Base-by-base conservation (phyloP, 2,113 vertebrate genomes). In the Lutjanus erythropterus region DNA sequence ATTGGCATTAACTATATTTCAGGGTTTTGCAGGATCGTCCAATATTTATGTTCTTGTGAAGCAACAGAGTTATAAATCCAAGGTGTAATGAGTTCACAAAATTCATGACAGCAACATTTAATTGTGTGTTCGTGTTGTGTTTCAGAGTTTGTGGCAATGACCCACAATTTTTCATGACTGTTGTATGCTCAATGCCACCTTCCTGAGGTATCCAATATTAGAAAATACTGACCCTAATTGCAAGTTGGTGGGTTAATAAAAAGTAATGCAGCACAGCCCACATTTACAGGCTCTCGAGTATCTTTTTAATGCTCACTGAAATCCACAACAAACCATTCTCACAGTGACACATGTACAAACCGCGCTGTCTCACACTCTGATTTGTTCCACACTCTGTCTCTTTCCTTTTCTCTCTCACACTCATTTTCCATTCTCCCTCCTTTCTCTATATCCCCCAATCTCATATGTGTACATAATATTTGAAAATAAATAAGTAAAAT, bases 401-500 rank as follows among this genome's bases (percentile, higher is more conserved):
- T 15, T 31, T 58, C 9, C 46, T 10, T 53, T 62, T 35, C 29
- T 39, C 46, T 58, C 39, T 33, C 53, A 59, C 0, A 42, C 31
- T 55, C 16, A 0, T n/a, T 41, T 42, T 37, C 61, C 52, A 49
- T 66, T 35, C 35, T 56, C 25, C 56, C 1, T 25, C 44, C 46
- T 69, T 65, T 25, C 37, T 61, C 39, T 59, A 35, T 70, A 73
- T 76, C 35, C 42, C 33, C 14, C 27, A 85, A 78, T 72, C 64
- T 69, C 53, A 56, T 2, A 59, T 64, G 58, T 35, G 60, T 65
- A 58, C 35, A 73, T 58, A 70, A 59, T 59, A 80, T 68, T 74
- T 78, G 2, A 80, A 81, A 84, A 71, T 58, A 71, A 84, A 75
- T 47, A 58, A 65, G 35, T 84, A 73, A 77, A 80, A 71, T 76